Evolutionary conservation across 2,113 vertebrate species (phyloP).

Genomic region (Oplegnathus fasciatus): DNA sequence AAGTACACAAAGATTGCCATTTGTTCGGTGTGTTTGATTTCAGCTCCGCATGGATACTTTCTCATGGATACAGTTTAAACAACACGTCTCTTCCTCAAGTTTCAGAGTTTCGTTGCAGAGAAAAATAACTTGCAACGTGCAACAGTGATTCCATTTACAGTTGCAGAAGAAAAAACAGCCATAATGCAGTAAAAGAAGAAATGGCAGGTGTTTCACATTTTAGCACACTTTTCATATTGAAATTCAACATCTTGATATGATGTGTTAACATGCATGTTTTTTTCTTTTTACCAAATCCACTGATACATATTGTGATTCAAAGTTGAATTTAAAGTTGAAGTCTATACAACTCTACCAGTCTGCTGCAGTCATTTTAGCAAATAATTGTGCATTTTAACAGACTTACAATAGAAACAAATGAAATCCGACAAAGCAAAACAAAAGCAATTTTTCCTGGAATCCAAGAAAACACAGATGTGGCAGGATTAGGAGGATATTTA

Average conservation of each 20-base stretch:
- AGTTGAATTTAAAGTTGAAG: neutral
- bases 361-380: neutral
- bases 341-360: neutral
- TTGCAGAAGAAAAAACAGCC: neutral
- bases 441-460: too few relatives aligned
- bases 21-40: conserved; percentile 6
- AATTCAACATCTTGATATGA: neutral
- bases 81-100: neutral
- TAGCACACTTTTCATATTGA: too few relatives aligned
- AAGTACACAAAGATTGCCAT: neutral
- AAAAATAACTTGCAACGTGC: neutral
- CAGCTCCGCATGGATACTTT: neutral
- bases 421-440: too few relatives aligned
- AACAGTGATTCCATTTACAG: neutral
- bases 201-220: neutral
- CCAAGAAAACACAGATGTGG: too few relatives aligned
- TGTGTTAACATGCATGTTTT: neutral
- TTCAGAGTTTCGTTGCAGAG: neutral
- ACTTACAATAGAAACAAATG: too few relatives aligned
- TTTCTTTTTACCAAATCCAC: neutral
- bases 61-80: neutral
- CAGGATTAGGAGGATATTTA: too few relatives aligned
- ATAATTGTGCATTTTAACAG: neutral
- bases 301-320: neutral
- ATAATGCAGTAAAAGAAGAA: neutral